phyloP scores from a whole-genome alignment of 2,113 vertebrate species.

The Coptodon rendalli region DNA sequence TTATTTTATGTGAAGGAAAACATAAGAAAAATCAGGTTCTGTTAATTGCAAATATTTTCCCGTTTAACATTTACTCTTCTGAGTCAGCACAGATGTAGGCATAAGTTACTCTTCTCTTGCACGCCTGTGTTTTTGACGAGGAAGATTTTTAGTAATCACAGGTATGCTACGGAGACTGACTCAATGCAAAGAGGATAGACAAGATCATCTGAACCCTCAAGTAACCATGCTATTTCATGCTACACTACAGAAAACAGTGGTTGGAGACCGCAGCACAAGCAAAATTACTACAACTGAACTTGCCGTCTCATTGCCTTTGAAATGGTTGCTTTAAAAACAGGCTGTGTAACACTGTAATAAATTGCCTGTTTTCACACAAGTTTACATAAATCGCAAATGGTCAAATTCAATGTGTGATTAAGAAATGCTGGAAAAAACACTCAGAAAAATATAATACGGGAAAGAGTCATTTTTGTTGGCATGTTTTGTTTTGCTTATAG shows the following conservation, averaged over 20 bases:
- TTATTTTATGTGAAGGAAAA: neutral
- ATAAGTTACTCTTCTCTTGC: neutral
- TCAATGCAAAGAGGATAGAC: neutral
- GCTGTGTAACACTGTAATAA: neutral
- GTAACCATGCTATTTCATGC: neutral
- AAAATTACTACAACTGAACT: neutral
- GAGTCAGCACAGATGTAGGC: neutral
- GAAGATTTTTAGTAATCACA: neutral
- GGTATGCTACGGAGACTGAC: neutral
- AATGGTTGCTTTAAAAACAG: neutral
- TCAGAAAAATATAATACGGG: neutral
- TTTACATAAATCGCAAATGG: neutral
- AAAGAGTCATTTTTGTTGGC: neutral
- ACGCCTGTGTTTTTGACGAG: rapidly evolving
- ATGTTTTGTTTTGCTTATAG: neutral
- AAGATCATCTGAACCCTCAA: neutral
- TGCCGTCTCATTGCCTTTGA: rapidly evolving
- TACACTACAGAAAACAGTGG: neutral
- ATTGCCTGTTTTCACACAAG: neutral
- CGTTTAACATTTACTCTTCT: neutral
- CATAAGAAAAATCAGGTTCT: neutral
- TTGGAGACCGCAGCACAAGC: neutral
- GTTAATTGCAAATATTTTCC: neutral
- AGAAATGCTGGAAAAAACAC: neutral
- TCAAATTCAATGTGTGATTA: neutral